Percentiles rank a stretch among this genome's conserved stretches.
These are phyloP conservation scores for Syritta pipiens DNA, from an alignment of 2,888 invertebrate genomes.

Conservation along the genomic window DNA sequence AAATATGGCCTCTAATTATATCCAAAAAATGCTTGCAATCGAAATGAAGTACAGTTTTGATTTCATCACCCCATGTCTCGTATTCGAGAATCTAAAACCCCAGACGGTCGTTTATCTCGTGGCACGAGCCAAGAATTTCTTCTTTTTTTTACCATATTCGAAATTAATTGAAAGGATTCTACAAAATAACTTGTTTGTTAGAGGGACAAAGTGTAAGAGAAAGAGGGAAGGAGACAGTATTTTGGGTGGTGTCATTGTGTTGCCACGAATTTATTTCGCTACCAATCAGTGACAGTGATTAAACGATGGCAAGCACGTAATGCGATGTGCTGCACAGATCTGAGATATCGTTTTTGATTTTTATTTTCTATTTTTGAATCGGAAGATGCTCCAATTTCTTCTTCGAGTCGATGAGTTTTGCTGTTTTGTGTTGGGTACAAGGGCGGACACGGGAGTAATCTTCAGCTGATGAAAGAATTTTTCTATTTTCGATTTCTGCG, in stretches of 20 bases:
- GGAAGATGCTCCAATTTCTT: constrained; percentile 43
- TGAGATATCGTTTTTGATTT: constrained; percentile 1
- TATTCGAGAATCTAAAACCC: neutral
- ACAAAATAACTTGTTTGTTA: constrained; percentile 8
- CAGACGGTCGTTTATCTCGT: constrained; percentile 19
- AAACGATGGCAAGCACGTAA: constrained; percentile 29
- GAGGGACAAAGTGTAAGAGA: no score
- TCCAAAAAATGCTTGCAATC: no score
- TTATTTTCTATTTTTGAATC: constrained; percentile 41
- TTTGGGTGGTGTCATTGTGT: constrained; percentile 9
- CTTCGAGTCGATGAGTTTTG: constrained; percentile 1
- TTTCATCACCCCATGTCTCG: no score
- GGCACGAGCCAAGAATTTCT: constrained; percentile 56
- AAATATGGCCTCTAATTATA: no score
- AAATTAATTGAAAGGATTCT: constrained; percentile 8
- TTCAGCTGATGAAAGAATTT: no score
- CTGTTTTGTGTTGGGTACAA: no score
- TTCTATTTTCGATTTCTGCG: constrained; percentile 6
- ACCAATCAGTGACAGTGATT: constrained; percentile 62
- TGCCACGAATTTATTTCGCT: constrained; percentile 49
- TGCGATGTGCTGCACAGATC: constrained; percentile 12
- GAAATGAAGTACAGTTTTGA: no score
- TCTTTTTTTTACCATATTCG: constrained; percentile 19
- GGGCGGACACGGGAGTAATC: no score
- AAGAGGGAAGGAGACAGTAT: neutral